Percentiles rank a stretch among this genome's conserved stretches.
These are phyloP conservation scores for Gymnorhina tibicen DNA, from an alignment of 2,113 vertebrate genomes.

Conservation along the genomic window DNA sequence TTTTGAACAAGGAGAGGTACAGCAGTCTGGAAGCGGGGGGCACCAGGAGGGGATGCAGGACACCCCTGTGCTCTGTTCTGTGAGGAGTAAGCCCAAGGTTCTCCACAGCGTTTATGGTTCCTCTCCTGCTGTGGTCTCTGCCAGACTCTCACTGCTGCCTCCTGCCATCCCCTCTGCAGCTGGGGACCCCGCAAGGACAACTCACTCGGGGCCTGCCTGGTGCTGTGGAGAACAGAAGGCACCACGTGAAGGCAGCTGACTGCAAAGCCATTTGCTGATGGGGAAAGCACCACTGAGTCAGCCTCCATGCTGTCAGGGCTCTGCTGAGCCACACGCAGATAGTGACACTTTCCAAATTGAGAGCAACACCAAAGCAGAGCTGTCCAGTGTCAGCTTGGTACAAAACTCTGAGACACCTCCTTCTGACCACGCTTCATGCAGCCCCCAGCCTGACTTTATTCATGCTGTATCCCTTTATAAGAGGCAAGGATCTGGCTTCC, in stretches of 20 bases:
- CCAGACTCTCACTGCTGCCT: neutral
- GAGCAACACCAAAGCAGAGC: neutral
- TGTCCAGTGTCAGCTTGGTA: neutral
- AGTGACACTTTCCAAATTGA: neutral
- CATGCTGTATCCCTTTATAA: accelerated
- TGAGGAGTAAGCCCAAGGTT: accelerated
- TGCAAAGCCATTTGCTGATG: neutral
- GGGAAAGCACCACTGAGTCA: neutral
- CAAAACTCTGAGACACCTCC: neutral
- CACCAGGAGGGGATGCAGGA: neutral
- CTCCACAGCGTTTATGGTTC: accelerated
- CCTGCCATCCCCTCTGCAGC: neutral
- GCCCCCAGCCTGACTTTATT: neutral
- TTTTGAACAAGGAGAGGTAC: neutral
- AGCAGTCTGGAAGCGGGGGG: neutral
- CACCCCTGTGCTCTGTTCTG: neutral
- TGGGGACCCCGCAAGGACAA: neutral
- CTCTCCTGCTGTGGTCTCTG: neutral
- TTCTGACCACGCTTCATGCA: accelerated
- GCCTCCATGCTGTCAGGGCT: neutral
- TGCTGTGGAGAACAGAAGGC: accelerated
- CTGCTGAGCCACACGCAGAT: neutral
- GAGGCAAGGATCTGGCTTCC: neutral
- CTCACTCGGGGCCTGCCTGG: accelerated
- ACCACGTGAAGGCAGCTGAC: neutral